phyloP scores from a whole-genome alignment of 2,113 vertebrate genomes.

The Centropus bengalensis region DNA sequence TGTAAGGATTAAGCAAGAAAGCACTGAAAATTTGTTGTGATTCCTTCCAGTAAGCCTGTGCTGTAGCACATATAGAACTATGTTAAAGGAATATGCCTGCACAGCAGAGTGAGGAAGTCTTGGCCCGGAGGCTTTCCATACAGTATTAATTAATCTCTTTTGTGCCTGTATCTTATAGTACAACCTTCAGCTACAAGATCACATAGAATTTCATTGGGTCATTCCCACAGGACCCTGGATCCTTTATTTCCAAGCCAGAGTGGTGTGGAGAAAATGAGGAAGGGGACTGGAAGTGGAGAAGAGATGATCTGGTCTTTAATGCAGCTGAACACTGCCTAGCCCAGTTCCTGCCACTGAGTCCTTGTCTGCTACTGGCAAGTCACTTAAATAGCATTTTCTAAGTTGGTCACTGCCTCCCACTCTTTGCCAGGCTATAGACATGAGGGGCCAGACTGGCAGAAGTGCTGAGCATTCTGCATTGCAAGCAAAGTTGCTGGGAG shows the following conservation, averaged over 20 bases:
- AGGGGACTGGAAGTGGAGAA: slow-evolving; percentile 40
- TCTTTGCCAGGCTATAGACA: slow-evolving; percentile 26
- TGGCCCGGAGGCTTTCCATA: neutral
- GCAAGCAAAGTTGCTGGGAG: slow-evolving; percentile 6
- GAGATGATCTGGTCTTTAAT: slow-evolving; percentile 39
- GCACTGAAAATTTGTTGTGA: neutral
- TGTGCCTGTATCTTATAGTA: neutral
- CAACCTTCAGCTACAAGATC: slow-evolving; percentile 35
- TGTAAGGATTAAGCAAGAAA: neutral
- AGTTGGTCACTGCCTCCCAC: slow-evolving; percentile 6
- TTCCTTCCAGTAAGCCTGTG: neutral
- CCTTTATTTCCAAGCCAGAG: slow-evolving; percentile 18
- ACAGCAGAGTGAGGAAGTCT: slow-evolving; percentile 13
- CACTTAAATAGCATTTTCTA: slow-evolving; percentile 44
- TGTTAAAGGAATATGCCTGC: neutral
- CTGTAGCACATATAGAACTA: neutral
- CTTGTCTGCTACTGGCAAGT: slow-evolving; percentile 47
- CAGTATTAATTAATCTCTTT: slow-evolving; percentile 6
- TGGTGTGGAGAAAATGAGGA: slow-evolving; percentile 34
- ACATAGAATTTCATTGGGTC: neutral
- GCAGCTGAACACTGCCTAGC: neutral
- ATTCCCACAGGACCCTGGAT: slow-evolving; percentile 17
- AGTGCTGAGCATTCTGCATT: neutral
- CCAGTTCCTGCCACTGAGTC: neutral
- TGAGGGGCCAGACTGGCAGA: slow-evolving; percentile 37